Base-by-base conservation (phyloP, 2,113 vertebrate genomes). In the Danionella cerebrum region DNA sequence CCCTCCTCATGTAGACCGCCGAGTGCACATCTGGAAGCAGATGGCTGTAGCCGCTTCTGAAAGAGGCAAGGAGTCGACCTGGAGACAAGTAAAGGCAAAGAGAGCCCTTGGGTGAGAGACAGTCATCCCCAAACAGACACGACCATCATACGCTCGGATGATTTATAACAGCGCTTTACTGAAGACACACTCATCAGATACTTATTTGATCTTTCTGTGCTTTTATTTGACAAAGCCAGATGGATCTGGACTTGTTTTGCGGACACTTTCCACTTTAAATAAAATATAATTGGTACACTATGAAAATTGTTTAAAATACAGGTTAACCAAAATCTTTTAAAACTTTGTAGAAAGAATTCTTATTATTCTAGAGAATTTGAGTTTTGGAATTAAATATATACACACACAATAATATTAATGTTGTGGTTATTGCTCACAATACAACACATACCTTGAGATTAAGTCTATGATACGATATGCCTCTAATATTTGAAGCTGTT, bases 51-150 rank as follows among this genome's bases (percentile, higher is more conserved):
- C 86, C 81, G 77, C 86, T 90, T 75, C 82, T 87, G 82, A 94
- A 94, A 0, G 79, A 89, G 71, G 89, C 89, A 1, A 95, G 87
- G 10, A 84, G 80, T 65, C 85, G 90, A 42, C 93, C 93, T 95
- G 84, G 66, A 73, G 72, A 75, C 66, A 76, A 82, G 84, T 39
- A 69, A 75, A 67, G 69, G 73, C 41, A 70, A 36, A 21, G 64
- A 7, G 41, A 21, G 25, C 42, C 29, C 53, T 33, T 60, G 35
- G 68, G 51, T 67, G 48, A 71, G 45, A 50, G 31, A 50, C 29
- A 60, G 25, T 16, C 27, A 12, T 14, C 45, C 45, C 58, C 39
- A 60, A 33, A 67, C 52, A 69, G 48, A 50, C 21, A 42, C 65
- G 67, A 67, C 54, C 27, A 41, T 71, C 50, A 51, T 36, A 22